phyloP scores from a whole-genome alignment of 2,113 vertebrate species.

The Oryzias curvinotus region DNA sequence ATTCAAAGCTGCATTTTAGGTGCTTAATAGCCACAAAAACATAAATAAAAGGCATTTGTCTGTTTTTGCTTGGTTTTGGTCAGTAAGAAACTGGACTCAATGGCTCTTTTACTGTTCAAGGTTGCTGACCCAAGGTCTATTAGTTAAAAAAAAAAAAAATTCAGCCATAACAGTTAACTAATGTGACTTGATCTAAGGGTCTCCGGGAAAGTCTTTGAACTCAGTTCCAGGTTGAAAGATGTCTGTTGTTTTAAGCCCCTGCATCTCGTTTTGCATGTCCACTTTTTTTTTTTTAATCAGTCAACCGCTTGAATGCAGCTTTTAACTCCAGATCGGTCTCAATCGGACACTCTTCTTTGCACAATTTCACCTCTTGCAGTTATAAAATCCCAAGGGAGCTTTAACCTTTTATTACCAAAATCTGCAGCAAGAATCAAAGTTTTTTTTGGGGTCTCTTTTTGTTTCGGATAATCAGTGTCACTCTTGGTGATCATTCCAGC shows the following conservation, averaged over 20 bases:
- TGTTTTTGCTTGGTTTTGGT: too few relatives aligned
- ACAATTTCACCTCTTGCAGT: constrained; percentile 27
- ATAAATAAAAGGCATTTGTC: too few relatives aligned
- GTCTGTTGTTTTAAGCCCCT: constrained; percentile 46
- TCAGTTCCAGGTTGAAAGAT: constrained; percentile 44
- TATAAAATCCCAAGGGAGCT: constrained; percentile 47
- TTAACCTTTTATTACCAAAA: constrained; percentile 46
- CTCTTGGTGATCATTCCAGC: constrained; percentile 56
- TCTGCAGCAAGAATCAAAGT: constrained; percentile 31
- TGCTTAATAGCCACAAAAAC: too few relatives aligned
- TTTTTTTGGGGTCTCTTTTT: constrained; percentile 5
- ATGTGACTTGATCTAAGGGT: constrained; percentile 25
- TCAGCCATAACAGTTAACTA: constrained; percentile 34
- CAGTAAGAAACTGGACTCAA: too few relatives aligned
- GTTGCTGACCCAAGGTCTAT: not conserved
- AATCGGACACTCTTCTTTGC: constrained; percentile 34
- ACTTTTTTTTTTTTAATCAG: constrained; percentile 34
- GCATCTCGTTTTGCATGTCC: constrained; percentile 9
- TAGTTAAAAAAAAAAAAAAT: not conserved
- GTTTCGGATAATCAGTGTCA: constrained; percentile 57
- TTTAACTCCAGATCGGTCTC: constrained; percentile 22
- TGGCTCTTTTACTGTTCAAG: too few relatives aligned
- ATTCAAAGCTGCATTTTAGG: too few relatives aligned
- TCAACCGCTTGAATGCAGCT: constrained; percentile 36
- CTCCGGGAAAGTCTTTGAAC: constrained; percentile 32